Evolutionary conservation across 2,797 vertebrate genomes (phyloP).

Genomic region (Anniella stebbinsi): DNA sequence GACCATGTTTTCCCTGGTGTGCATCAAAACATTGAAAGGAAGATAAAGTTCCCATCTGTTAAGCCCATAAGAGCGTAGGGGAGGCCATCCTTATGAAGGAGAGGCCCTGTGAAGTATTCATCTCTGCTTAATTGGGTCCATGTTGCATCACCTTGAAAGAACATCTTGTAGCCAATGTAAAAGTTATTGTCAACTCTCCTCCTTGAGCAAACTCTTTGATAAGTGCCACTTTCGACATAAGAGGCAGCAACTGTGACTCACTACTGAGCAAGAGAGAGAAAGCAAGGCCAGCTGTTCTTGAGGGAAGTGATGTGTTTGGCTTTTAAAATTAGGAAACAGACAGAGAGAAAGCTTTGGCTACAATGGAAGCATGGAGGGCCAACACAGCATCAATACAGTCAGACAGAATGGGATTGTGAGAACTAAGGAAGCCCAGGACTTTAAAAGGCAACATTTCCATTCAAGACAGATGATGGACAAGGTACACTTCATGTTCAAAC

Average conservation of each 20-base stretch:
- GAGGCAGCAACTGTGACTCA: slow-evolving; percentile 56
- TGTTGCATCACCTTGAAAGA: slow-evolving; percentile 19
- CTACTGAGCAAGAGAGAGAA: slow-evolving; percentile 57
- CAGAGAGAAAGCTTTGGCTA: slow-evolving; percentile 49
- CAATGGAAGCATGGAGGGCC: slow-evolving; percentile 35
- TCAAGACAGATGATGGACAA: background rate
- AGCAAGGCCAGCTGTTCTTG: slow-evolving; percentile 60
- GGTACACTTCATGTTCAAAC: background rate
- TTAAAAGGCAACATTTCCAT: background rate
- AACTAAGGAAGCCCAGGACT: background rate
- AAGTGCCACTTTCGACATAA: slow-evolving; percentile 45
- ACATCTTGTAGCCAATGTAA: slow-evolving; percentile 43
- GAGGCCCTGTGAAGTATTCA: slow-evolving; percentile 42
- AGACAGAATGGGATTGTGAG: slow-evolving; percentile 42
- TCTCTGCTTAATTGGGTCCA: slow-evolving; percentile 41
- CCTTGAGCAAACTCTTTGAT: slow-evolving; percentile 55
- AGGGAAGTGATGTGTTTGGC: slow-evolving; percentile 59
- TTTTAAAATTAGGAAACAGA: slow-evolving; percentile 60
- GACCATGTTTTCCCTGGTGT: background rate
- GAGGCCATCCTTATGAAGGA: slow-evolving; percentile 6
- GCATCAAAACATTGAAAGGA: background rate
- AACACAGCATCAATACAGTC: slow-evolving; percentile 44
- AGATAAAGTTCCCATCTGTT: background rate
- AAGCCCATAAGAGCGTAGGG: slow-evolving; percentile 29
- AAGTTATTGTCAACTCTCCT: slow-evolving; percentile 47